Percentiles rank a stretch among this genome's conserved stretches.
phyloP scores from a whole-genome alignment of 2,888 invertebrate genomes.

The Villa cingulata region DNA sequence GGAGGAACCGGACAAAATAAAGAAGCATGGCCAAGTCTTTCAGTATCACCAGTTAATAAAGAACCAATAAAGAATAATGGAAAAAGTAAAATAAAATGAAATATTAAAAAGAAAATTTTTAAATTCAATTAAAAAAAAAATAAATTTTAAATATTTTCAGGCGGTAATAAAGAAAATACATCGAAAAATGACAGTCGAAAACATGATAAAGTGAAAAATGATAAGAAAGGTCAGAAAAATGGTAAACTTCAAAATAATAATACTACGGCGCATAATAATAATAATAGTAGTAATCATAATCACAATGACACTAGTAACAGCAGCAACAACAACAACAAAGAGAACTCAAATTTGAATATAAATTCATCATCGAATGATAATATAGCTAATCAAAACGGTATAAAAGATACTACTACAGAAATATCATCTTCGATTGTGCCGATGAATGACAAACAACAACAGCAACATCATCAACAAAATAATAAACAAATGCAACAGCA shows the following conservation, averaged over 20 bases:
- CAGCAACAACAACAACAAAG: conserved; percentile 19
- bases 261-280: conserved; percentile 35
- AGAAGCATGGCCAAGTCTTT: conserved; percentile 63
- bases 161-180: conserved; percentile 24
- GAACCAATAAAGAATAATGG: conserved; percentile 6
- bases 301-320: conserved; percentile 14
- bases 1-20: conserved; percentile 36
- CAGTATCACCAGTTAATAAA: conserved; percentile 40
- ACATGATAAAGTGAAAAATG: conserved; percentile 18
- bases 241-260: conserved; percentile 17
- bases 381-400: conserved; percentile 10
- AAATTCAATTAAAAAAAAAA: background rate
- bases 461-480: conserved; percentile 20
- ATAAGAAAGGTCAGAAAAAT: conserved; percentile 19
- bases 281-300: conserved; percentile 27
- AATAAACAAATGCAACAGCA: conserved; percentile 20
- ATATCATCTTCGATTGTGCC: conserved; percentile 38
- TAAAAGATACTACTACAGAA: conserved; percentile 12
- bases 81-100: background rate
- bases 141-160: background rate
- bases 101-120: too few relatives aligned
- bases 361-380: background rate
- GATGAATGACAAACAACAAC: conserved; percentile 22
- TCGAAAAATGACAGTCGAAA: conserved; percentile 17
- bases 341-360: conserved; percentile 13